Evolutionary conservation across 2,113 vertebrate genomes (phyloP).

Genomic region (Cephalopterus ornatus): DNA sequence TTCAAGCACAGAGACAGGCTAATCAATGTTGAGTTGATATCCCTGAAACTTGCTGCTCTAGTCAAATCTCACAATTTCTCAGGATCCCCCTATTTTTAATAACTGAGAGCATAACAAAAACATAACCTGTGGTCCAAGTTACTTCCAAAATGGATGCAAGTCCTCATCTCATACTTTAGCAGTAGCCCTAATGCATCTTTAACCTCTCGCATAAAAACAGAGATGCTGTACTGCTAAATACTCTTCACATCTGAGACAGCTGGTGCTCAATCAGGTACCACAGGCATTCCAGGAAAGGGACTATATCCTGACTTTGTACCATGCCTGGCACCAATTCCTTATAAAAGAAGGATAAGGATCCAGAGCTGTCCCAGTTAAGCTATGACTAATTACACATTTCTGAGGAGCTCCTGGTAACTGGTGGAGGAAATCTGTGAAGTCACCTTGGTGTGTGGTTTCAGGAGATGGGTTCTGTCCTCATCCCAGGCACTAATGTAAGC

Average conservation of each 20-base stretch:
- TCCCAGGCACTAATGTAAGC: neutral
- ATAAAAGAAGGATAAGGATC: neutral
- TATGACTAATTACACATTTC: neutral
- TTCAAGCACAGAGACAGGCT: conserved; percentile 47
- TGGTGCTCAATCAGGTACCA: neutral
- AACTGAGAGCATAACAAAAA: neutral
- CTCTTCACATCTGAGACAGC: neutral
- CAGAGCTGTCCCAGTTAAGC: neutral
- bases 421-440: neutral
- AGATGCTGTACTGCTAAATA: neutral
- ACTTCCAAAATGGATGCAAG: neutral
- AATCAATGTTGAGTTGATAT: neutral
- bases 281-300: neutral
- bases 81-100: conserved; percentile 6
- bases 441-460: neutral
- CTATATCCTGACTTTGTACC: neutral
- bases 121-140: neutral
- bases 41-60: neutral
- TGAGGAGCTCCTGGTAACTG: neutral
- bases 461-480: neutral
- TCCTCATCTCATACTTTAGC: neutral
- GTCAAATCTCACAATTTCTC: neutral
- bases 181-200: neutral
- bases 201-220: neutral
- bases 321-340: neutral